Conservation (phyloP, 2,888 invertebrate species). For the Scrobipalpa atriplicella region DNA sequence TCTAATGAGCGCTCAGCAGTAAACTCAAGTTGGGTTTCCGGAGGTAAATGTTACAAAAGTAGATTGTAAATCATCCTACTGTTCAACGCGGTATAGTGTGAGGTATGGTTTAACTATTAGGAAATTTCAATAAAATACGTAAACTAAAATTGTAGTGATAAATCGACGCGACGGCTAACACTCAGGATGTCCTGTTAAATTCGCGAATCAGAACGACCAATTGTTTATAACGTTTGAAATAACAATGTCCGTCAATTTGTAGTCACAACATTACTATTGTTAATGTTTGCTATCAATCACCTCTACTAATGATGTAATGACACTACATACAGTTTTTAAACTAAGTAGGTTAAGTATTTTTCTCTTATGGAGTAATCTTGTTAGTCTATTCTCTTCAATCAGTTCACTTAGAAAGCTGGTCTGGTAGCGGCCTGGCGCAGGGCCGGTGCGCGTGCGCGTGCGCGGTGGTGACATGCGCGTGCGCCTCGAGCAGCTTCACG, state of each 20-base stretch:
- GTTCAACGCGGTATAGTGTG: no score
- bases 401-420: not conserved
- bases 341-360: not conserved
- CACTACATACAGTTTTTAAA: not conserved
- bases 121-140: not conserved
- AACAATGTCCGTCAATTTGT: slow-evolving; percentile 28
- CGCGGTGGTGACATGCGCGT: not conserved
- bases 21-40: no score
- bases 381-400: not conserved
- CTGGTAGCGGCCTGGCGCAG: not conserved
- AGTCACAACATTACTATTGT: slow-evolving; percentile 16
- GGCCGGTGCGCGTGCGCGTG: not conserved
- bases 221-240: slow-evolving; percentile 8
- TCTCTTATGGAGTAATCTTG: not conserved
- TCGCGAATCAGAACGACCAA: not conserved
- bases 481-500: not conserved
- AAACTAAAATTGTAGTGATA: not conserved
- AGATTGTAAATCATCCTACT: no score
- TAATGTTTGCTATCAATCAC: slow-evolving; percentile 5
- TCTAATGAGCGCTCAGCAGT: no score
- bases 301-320: not conserved
- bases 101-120: not conserved
- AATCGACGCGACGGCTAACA: not conserved
- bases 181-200: not conserved
- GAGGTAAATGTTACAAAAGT: no score